Evolutionary conservation across 2,888 invertebrate species (phyloP).

Genomic region (Luperina nickerlii): DNA sequence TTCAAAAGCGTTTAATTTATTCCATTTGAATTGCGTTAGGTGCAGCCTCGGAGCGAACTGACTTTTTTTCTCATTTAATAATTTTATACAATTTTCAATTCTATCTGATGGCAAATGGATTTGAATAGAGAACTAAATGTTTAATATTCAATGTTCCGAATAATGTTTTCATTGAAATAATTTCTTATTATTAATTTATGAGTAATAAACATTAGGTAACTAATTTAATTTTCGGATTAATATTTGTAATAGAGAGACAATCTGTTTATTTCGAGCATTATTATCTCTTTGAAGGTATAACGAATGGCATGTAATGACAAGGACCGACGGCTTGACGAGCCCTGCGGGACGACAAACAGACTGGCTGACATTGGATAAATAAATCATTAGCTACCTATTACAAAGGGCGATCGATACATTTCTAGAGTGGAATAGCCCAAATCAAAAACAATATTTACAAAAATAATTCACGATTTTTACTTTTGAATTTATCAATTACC

Average conservation of each 20-base stretch:
- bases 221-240: slow-evolving; percentile 35
- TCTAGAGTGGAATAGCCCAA: background rate
- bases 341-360: slow-evolving; percentile 25
- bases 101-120: slow-evolving; percentile 42
- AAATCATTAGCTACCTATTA: slow-evolving; percentile 37
- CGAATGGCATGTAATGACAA: slow-evolving; percentile 45
- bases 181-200: slow-evolving; percentile 33
- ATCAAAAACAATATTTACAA: slow-evolving; percentile 15
- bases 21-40: slow-evolving; percentile 67
- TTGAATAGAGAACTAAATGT: slow-evolving; percentile 41
- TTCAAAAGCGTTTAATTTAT: slow-evolving; percentile 74
- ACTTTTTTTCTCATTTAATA: slow-evolving; percentile 51
- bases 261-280: slow-evolving; percentile 33
- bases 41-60: slow-evolving; percentile 47
- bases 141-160: slow-evolving; percentile 47
- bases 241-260: slow-evolving; percentile 6
- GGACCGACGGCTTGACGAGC: slow-evolving; percentile 43
- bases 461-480: background rate
- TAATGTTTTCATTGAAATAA: slow-evolving; percentile 44
- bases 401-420: slow-evolving; percentile 9
- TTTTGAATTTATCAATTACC: slow-evolving; percentile 6
- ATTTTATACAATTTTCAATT: slow-evolving; percentile 62
- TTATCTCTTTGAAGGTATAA: slow-evolving; percentile 34
- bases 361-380: slow-evolving; percentile 20
- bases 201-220: slow-evolving; percentile 11